Evolutionary conservation across 1,140 invertebrate genomes (phyloP).

Genomic region (Sycophila sp.): DNA sequence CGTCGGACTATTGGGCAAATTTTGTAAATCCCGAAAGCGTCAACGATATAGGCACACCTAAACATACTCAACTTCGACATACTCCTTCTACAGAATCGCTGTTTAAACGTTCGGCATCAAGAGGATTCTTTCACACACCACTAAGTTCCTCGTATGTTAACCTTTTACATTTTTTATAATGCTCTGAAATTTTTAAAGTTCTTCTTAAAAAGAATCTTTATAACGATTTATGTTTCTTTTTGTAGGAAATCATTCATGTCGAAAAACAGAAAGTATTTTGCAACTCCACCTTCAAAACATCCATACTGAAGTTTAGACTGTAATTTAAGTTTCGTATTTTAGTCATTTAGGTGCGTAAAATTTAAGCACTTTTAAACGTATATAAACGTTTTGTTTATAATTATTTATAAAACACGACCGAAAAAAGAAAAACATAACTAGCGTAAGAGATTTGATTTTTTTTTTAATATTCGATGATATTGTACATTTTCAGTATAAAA

Average conservation of each 20-base stretch:
- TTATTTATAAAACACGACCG: conserved; percentile 17
- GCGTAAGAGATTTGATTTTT: conserved; percentile 23
- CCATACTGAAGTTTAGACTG: conserved; percentile 21
- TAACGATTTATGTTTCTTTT: conserved; percentile 31
- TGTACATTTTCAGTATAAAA: conserved; percentile 39
- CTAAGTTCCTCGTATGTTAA: conserved; percentile 51
- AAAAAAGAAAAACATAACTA: conserved; percentile 22
- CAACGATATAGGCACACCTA: conserved; percentile 52
- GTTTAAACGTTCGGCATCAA: conserved; percentile 60
- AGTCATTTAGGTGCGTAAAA: conserved; percentile 32
- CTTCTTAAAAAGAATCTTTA: too few relatives aligned
- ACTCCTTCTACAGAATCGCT: conserved; percentile 69
- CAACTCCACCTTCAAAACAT: conserved; percentile 59
- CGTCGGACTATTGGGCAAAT: conserved; percentile 74
- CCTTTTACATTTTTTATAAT: too few relatives aligned
- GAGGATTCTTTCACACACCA: conserved; percentile 62
- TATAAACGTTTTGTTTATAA: conserved; percentile 39
- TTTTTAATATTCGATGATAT: conserved; percentile 26
- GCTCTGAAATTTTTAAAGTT: too few relatives aligned
- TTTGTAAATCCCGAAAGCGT: conserved; percentile 66
- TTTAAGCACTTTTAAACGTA: conserved; percentile 7
- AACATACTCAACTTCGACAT: conserved; percentile 60
- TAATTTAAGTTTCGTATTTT: conserved; percentile 27
- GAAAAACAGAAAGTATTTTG: conserved; percentile 63
- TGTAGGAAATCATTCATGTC: conserved; percentile 58